A percentile compares a stretch with the other conserved stretches of the same genome.
phyloP scores from a whole-genome alignment of 2,888 invertebrate species.

The Cephus pygmeus region DNA sequence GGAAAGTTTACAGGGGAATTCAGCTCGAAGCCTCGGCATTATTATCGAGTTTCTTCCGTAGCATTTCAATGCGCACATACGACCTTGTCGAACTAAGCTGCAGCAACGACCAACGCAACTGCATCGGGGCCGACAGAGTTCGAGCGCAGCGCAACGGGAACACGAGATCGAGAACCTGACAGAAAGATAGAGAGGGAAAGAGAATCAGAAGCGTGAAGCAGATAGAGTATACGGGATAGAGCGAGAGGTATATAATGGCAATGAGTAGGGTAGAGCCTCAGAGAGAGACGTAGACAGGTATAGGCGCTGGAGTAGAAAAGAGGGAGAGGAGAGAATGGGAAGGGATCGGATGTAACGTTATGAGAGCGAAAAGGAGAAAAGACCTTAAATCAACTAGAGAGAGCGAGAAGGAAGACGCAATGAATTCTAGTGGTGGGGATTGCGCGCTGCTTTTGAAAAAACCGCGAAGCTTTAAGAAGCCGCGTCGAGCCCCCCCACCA shows the following conservation, averaged over 20 bases:
- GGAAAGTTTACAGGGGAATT: not conserved
- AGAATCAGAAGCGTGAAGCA: conserved; percentile 15
- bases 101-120: conserved; percentile 19
- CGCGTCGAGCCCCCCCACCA: conserved; percentile 61
- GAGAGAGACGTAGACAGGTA: not conserved
- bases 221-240: not conserved
- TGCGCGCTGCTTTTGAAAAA: conserved; percentile 61
- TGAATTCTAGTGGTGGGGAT: conserved; percentile 42
- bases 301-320: not conserved
- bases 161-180: not conserved
- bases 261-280: not conserved
- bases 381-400: conserved; percentile 20
- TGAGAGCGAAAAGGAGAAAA: conserved; percentile 15
- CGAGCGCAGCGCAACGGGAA: not conserved
- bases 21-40: not conserved
- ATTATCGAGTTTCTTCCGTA: not conserved
- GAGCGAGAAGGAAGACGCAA: conserved; percentile 6
- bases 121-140: conserved; percentile 27
- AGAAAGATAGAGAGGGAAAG: conserved; percentile 8
- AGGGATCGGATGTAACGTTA: conserved; percentile 1
- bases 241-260: not conserved
- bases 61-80: not conserved
- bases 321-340: conserved; percentile 1
- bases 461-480: conserved; percentile 65
- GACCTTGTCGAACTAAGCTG: not conserved